Evolutionary conservation across 2,888 invertebrate species (phyloP).

Genomic region (Ypsolopha scabrella): DNA sequence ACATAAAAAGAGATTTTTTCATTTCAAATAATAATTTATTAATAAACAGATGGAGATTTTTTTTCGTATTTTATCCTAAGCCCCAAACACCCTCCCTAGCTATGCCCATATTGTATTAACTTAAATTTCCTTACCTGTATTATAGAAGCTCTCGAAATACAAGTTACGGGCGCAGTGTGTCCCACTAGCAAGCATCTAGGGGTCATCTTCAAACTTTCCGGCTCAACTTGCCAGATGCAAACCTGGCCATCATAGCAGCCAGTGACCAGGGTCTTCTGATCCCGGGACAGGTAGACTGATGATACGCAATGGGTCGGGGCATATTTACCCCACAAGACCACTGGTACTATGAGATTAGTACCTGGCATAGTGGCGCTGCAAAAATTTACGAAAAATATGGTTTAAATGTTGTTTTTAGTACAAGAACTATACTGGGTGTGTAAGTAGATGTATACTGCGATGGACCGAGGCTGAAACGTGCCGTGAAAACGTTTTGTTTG

Average conservation of each 20-base stretch:
- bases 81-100: too few relatives aligned
- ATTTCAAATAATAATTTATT: too few relatives aligned
- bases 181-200: conserved; percentile 93
- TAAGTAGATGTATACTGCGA: neutral
- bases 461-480: neutral
- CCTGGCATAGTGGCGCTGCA: conserved; percentile 73
- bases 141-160: conserved; percentile 87
- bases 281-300: conserved; percentile 90
- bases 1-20: too few relatives aligned
- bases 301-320: conserved; percentile 98
- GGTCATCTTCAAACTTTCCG: conserved; percentile 87
- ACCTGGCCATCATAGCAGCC: conserved; percentile 99
- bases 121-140: conserved; percentile 42
- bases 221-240: conserved; percentile 89
- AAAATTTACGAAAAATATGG: neutral
- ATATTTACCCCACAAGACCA: conserved; percentile 96
- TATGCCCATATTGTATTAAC: too few relatives aligned
- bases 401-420: too few relatives aligned
- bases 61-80: too few relatives aligned
- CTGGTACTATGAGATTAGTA: conserved; percentile 94
- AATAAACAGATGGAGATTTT: too few relatives aligned
- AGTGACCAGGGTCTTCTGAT: conserved; percentile 93
- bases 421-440: neutral
- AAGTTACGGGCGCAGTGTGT: conserved; percentile 94
- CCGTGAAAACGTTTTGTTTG: conserved; percentile 33